These are phyloP conservation scores for Corvus cornix DNA, from an alignment of 2,113 vertebrate genomes.

Conservation along the genomic window DNA sequence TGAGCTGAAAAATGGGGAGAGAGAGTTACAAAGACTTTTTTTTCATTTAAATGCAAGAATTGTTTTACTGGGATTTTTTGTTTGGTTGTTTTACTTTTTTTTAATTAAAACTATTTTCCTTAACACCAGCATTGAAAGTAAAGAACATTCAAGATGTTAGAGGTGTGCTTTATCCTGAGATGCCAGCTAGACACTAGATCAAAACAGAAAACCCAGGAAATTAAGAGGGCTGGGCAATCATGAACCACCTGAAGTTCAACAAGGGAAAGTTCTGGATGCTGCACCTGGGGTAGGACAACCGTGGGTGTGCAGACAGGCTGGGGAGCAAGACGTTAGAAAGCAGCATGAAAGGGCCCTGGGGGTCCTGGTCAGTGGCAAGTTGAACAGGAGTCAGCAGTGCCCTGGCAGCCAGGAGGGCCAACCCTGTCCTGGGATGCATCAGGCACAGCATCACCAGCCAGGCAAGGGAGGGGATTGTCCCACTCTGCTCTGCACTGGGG, in stretches of 20 bases:
- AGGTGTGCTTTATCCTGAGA: neutral
- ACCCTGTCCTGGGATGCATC: fast-evolving
- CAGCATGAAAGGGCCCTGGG: neutral
- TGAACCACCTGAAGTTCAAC: neutral
- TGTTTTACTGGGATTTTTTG: neutral
- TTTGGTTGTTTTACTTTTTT: neutral
- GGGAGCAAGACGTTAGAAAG: neutral
- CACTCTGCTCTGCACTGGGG: no score
- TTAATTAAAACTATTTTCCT: neutral
- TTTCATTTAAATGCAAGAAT: neutral
- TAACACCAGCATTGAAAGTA: neutral
- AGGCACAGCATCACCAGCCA: fast-evolving
- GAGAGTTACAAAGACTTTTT: neutral
- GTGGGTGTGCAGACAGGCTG: neutral
- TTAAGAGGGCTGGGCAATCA: neutral
- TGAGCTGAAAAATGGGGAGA: neutral
- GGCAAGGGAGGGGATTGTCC: neutral
- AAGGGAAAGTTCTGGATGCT: neutral
- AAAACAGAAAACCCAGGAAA: neutral
- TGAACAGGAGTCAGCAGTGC: neutral
- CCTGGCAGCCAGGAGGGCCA: neutral
- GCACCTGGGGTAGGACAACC: neutral
- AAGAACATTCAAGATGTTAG: neutral
- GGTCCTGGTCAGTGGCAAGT: fast-evolving
- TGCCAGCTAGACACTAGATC: neutral